A percentile compares a stretch with the other conserved stretches of the same genome.
Evolutionary conservation across 2,888 invertebrate genomes (phyloP).

Genomic region (Lacanobia oleracea): DNA sequence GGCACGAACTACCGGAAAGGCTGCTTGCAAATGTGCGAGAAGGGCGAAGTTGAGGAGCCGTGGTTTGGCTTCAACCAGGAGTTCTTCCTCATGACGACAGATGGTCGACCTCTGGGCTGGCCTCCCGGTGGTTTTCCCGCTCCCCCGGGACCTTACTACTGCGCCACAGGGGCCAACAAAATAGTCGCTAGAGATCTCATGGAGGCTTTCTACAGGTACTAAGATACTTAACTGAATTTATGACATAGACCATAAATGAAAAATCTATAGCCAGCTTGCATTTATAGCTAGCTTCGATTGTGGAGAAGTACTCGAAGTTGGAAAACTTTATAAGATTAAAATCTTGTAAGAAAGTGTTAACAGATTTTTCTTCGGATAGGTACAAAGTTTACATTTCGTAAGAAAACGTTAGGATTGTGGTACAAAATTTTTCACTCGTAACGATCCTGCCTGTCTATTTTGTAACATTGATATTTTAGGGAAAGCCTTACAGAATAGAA

Average conservation of each 20-base stretch:
- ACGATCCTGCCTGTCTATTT: neutral
- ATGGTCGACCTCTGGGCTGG: slow-evolving; percentile 93
- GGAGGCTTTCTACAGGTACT: slow-evolving; percentile 92
- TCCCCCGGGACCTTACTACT: slow-evolving; percentile 95
- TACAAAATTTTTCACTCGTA: slow-evolving; percentile 3
- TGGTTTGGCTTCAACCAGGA: slow-evolving; percentile 95
- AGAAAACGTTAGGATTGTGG: neutral
- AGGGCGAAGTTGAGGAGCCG: slow-evolving; percentile 91
- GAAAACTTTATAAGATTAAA: neutral
- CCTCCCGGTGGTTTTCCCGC: slow-evolving; percentile 93
- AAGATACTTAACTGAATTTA: neutral
- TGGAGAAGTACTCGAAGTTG: neutral
- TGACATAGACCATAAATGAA: neutral
- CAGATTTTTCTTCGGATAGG: neutral
- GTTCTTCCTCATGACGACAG: slow-evolving; percentile 83
- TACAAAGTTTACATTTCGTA: neutral
- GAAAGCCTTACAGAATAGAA: neutral
- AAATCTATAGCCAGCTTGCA: neutral
- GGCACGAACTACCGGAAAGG: slow-evolving; percentile 81
- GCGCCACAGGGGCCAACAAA: slow-evolving; percentile 94
- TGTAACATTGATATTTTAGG: neutral
- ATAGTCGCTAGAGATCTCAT: slow-evolving; percentile 95
- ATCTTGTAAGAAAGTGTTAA: neutral
- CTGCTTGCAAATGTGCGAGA: slow-evolving; percentile 89
- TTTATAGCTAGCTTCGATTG: too few species aligned